Base-by-base conservation (phyloP, 2,113 vertebrate species). In the Lycocorax pyrrhopterus region DNA sequence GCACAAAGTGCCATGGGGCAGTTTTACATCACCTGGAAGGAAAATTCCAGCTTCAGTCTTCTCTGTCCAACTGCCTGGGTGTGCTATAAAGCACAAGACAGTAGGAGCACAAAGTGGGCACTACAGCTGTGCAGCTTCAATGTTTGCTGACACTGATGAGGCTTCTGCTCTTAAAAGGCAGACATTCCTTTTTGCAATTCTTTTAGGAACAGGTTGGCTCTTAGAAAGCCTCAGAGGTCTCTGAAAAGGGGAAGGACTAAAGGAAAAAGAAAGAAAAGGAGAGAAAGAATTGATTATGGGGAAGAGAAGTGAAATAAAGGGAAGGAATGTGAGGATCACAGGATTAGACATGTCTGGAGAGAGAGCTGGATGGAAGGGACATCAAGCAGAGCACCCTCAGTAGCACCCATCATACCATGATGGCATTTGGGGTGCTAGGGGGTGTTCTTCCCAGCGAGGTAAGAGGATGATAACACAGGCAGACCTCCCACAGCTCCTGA, bases 371-470 rank as follows among this genome's bases (percentile, higher is more conserved):
- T 67, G 33, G 82, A 79, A 64, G 9, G 7, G 26, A 49, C 22
- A 43, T 2, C 5, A 63, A 64, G 58, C 13, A 85, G 39, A 67
- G 23, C 22, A 55, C 6, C 20, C 32, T 22, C 29, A 82, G 7
- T 4, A 35, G 26, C n/a, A 67, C 2, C 23, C 25, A 27, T 27
- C 21, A 62, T 14, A 46, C 19, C 64, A 6, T 23, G 55, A n/a
- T 26, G 18, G 23, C 35, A 55, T 82, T 27, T 43, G 37, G 86
- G 47, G 30, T 69, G n/a, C 49, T 41, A 8, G 10, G 37, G 37
- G 47, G 32, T 58, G 41, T 18, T 84, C 12, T 86, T 51, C 43
- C 11, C 23, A 52, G 35, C 0, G 0, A 53, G 13, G 56, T n/a
- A 58, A 68, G 25, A 72, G 33, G 32, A 43, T 59, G 44, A 16